Base-by-base conservation (phyloP, 2,797 vertebrate genomes). In the Arrhamphus sclerolepis region DNA sequence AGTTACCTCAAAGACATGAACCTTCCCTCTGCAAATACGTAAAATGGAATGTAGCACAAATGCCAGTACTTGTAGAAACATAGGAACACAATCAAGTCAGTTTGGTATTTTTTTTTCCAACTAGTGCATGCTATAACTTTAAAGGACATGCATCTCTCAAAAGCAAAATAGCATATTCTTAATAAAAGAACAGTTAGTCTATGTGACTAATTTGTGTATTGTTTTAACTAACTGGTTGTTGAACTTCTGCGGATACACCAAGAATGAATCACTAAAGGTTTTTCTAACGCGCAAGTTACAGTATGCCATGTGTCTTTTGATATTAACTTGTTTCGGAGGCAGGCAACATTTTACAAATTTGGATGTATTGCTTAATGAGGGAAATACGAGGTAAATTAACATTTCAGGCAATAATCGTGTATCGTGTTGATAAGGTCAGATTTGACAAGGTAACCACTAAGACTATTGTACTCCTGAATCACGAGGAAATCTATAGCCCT, bases 41-140 rank as follows among this genome's bases (percentile, higher is more conserved):
- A 26, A 80, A 50, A 61, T 44, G 34, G 41, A 48, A 64, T 71
- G 56, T 13, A 58, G 63, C 40, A 50, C 18, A 59, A 83, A 50
- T 5, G 46, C 19, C 13, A 56, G 70, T 82, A 78, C 78, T 64
- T 87, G 76, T 76, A 75, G 14, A 72, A 65, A 81, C 78, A 84
- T 57, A 76, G 70, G 76, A 78, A 72, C 83, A 89, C 71, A 82
- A 49, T 88, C 62, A 72, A 72, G 68, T 82, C 66, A 6, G 29
- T 78, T 79, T 67, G 52, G 43, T 72, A 89, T 82, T 93, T 91
- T 11, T 26, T 2, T 26, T 34, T 34, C 10, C 90, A 93, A 95
- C 82, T 91, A 93, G 92, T 91, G 91, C 95, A 98, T 97, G 96
- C 96, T 95, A 94, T 90, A 86, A 85, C 70, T 83, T 83, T 51